Percentiles rank a stretch among this genome's conserved stretches.
These are phyloP conservation scores for Margaritifera margaritifera DNA, from an alignment of 2,888 invertebrate genomes.

Conservation along the genomic window DNA sequence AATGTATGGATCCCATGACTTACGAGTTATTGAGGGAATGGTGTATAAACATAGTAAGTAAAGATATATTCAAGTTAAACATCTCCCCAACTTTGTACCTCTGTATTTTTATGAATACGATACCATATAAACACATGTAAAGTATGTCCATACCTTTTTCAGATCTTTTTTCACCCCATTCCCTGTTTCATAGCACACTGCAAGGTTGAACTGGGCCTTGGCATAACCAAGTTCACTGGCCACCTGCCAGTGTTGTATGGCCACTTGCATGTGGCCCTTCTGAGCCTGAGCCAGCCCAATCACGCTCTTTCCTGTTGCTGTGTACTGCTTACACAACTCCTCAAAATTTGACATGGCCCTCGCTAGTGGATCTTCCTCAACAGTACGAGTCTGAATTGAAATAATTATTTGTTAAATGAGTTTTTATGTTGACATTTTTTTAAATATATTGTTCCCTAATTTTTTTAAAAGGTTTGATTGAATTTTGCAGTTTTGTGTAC, in stretches of 20 bases:
- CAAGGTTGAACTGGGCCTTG: constrained; percentile 80
- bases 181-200: constrained; percentile 81
- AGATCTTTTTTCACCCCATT: constrained; percentile 79
- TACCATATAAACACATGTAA: too few species aligned
- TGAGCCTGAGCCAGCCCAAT: constrained; percentile 46
- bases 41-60: too few species aligned
- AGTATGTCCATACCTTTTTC: constrained; percentile 70
- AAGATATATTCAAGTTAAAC: too few species aligned
- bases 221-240: constrained; percentile 69
- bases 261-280: constrained; percentile 47
- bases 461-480: too few species aligned
- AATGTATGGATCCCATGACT: too few species aligned
- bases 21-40: too few species aligned
- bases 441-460: too few species aligned
- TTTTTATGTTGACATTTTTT: too few species aligned
- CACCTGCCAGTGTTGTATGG: constrained; percentile 48
- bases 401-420: too few species aligned
- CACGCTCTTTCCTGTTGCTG: constrained; percentile 50
- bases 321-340: constrained; percentile 49
- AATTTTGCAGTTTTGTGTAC: too few species aligned
- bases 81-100: too few species aligned
- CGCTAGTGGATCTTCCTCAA: constrained; percentile 35
- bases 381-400: not conserved
- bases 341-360: constrained; percentile 55
- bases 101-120: too few species aligned